Percentiles rank a stretch among this genome's conserved stretches.
phyloP scores from a whole-genome alignment of 2,797 vertebrate species.

The Trachurus trachurus region DNA sequence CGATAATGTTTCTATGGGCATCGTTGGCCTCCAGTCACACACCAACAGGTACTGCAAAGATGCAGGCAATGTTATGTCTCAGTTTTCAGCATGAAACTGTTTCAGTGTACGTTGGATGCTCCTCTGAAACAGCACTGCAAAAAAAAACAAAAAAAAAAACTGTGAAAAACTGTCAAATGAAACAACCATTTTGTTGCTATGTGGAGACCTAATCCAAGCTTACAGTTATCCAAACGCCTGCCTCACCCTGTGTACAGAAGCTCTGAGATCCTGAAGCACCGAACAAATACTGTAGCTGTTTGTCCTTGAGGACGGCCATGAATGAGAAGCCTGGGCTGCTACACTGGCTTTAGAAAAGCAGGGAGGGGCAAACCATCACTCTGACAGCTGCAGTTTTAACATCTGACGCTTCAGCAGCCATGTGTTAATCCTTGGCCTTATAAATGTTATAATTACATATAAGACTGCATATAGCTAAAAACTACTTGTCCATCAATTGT shows the following conservation, averaged over 20 bases:
- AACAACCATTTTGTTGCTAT: slow-evolving; percentile 37
- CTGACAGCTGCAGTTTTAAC: slow-evolving; percentile 46
- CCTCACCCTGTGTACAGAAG: slow-evolving; percentile 47
- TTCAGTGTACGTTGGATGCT: slow-evolving; percentile 21
- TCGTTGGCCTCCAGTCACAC: slow-evolving; percentile 33
- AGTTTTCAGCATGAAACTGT: slow-evolving; percentile 11
- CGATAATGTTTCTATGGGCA: slow-evolving; percentile 60
- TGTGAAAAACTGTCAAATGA: slow-evolving; percentile 15
- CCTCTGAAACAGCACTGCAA: slow-evolving; percentile 22
- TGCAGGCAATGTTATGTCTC: slow-evolving; percentile 21
- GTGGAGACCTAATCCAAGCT: slow-evolving; percentile 37
- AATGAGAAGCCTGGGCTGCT: slow-evolving; percentile 55
- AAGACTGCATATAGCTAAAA: not conserved
- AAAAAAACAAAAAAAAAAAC: not conserved
- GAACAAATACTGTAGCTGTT: slow-evolving; percentile 76
- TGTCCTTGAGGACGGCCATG: slow-evolving; percentile 72
- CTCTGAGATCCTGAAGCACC: slow-evolving; percentile 41
- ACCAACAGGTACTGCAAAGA: slow-evolving; percentile 32
- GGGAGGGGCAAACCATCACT: slow-evolving; percentile 28
- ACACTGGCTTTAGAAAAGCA: slow-evolving; percentile 40
- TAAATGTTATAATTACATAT: not conserved
- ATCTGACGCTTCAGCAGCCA: slow-evolving; percentile 50
- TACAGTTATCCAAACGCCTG: slow-evolving; percentile 39
- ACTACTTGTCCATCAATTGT: not conserved
- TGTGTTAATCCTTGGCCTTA: slow-evolving; percentile 20